A percentile compares a stretch with the other conserved stretches of the same genome.
phyloP scores from a whole-genome alignment of 2,797 vertebrate species.

The Sciurus vulgaris region DNA sequence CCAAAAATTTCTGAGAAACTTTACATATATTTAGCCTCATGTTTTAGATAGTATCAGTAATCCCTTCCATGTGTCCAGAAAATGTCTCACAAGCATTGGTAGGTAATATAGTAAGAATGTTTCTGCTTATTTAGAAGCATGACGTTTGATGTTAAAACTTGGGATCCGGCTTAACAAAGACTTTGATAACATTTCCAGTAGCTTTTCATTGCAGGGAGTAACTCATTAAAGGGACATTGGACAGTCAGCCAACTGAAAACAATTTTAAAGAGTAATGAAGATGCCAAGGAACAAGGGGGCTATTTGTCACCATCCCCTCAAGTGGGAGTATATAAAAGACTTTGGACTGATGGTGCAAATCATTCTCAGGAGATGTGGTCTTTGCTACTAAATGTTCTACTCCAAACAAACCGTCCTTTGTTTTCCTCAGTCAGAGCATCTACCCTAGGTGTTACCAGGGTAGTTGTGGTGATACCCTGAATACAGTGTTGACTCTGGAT shows the following conservation, averaged over 20 bases:
- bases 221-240: background rate
- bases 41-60: background rate
- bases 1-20: background rate
- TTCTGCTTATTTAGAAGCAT: constrained; percentile 1
- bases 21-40: background rate
- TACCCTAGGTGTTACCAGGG: background rate
- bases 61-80: background rate
- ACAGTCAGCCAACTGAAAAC: background rate
- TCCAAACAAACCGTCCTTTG: background rate
- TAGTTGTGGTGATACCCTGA: background rate
- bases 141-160: constrained; percentile 28
- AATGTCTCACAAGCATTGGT: background rate
- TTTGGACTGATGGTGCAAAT: background rate
- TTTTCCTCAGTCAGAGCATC: background rate
- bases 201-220: background rate
- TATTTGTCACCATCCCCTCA: background rate
- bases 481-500: background rate
- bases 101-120: background rate
- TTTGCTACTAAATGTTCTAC: background rate
- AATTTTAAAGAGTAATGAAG: constrained; percentile 34
- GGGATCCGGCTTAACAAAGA: constrained; percentile 5
- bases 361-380: background rate
- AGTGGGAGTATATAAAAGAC: background rate
- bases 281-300: background rate
- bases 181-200: background rate